Evolutionary conservation across 2,113 vertebrate genomes (phyloP), one percentile per base, ranked within the genome.

Genomic region (Xerus inauris): DNA sequence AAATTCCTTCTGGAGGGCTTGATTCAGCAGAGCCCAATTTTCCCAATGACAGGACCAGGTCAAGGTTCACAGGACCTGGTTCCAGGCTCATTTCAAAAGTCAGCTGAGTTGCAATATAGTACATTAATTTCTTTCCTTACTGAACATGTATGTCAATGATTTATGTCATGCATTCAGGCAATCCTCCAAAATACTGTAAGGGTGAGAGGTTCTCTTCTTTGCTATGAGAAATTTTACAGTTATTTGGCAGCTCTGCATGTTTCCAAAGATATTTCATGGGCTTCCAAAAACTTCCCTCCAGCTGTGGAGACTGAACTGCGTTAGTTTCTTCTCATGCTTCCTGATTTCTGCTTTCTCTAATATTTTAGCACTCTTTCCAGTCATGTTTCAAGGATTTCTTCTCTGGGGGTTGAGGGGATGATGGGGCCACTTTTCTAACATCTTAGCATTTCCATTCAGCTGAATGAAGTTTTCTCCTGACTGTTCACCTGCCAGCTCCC

Each of bases 41-140:
- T 83, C 42, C 45, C 51, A 32, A 17, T 0, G 69, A 72, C 81
- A n/a, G 45, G 32, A 35, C 42, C 35, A 79, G 76, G 62, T 84
- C 87, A 49, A 19, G 54, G 26, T 45, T 62, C 14, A n/a, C 51
- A 83, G 73, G 28, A 64, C 19, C 17, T 45, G 67, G 35, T 59
- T 77, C 45, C 8, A 3, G 45, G 38, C 51, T 90, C 73, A 7
- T 62, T 79, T 49, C 81, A 93, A 90, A 94, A 51, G 35, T 51
- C 42, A 71, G 7, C 17, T 86, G 35, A 51, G 32, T 64, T 91
- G 9, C 16, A 92, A 92, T 28, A 30, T 2, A 24, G 10, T 8
- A 51, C 2, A 1, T 72, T 10, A 87, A 38, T 81, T 76, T 54
- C 38, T 89, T 87, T 91, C 26, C 57, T 71, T 96, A 65, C 38